Percentiles rank a stretch among this genome's conserved stretches.
These are phyloP conservation scores for Chaetodon auriga DNA, from an alignment of 2,113 vertebrate genomes.

Conservation along the genomic window DNA sequence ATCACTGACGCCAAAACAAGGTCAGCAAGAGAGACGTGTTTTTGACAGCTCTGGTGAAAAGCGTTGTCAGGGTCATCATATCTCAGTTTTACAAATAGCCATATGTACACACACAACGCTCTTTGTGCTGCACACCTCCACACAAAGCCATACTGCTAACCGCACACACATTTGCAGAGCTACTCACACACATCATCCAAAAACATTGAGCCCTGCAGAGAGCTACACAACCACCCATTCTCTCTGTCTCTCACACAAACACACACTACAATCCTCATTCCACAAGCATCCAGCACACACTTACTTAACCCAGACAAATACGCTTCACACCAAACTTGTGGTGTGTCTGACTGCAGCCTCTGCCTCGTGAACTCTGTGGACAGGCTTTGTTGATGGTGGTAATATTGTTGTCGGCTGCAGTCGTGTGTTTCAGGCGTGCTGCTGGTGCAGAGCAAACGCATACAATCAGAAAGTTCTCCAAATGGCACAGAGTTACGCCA, in stretches of 20 bases:
- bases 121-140: conserved; percentile 2
- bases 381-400: conserved; percentile 41
- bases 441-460: conserved; percentile 27
- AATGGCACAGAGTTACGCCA: conserved; percentile 31
- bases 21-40: conserved; percentile 38
- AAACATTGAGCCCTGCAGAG: neutral
- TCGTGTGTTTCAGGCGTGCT: neutral
- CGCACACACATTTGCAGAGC: conserved; percentile 18
- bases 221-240: neutral
- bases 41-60: conserved; percentile 61
- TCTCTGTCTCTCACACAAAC: conserved; percentile 14
- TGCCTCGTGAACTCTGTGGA: conserved; percentile 40
- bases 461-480: conserved; percentile 47
- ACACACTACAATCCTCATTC: conserved; percentile 11
- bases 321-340: conserved; percentile 10
- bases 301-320: conserved; percentile 21
- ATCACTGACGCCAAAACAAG: conserved; percentile 48
- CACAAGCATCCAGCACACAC: conserved; percentile 18
- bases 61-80: conserved; percentile 49
- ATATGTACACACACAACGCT: conserved; percentile 28
- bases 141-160: conserved; percentile 5
- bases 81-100: conserved; percentile 59
- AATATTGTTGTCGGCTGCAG: conserved; percentile 37
- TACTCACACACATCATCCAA: neutral
- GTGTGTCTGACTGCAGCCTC: conserved; percentile 32